A percentile compares a stretch with the other conserved stretches of the same genome.
Evolutionary conservation across 2,888 invertebrate species (phyloP).

Genomic region (Drosophila yooni): DNA sequence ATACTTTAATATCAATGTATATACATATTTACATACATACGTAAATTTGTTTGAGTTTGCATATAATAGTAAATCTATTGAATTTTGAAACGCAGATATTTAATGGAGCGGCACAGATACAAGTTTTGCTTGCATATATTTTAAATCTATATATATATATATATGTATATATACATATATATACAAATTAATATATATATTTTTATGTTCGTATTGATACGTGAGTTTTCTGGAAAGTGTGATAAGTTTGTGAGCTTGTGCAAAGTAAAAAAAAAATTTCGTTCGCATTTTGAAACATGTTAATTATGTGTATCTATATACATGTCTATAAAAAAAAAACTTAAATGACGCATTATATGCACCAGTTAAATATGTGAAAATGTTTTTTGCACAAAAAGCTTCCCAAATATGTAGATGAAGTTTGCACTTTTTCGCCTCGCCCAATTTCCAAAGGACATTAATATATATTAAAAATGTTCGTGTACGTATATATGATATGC

Average conservation of each 20-base stretch:
- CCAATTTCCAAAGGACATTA: slow-evolving; percentile 13
- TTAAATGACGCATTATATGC: neutral
- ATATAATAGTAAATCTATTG: neutral
- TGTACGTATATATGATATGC: neutral
- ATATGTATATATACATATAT: neutral
- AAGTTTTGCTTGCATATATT: neutral
- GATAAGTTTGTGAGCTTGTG: neutral
- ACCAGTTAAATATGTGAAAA: neutral
- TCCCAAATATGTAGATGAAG: slow-evolving; percentile 5
- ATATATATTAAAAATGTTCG: neutral
- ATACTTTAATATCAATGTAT: slow-evolving; percentile 1
- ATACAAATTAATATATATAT: neutral
- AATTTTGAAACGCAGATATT: neutral
- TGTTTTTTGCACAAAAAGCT: neutral
- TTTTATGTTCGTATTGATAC: neutral
- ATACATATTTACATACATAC: neutral
- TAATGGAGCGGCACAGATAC: slow-evolving; percentile 6
- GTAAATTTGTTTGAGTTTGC: neutral
- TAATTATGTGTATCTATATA: neutral
- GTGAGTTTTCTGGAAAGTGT: neutral
- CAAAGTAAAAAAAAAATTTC: neutral
- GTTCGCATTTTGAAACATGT: neutral
- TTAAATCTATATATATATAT: neutral
- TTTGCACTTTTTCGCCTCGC: slow-evolving; percentile 3
- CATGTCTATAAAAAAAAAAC: neutral